Evolutionary conservation across 2,888 invertebrate genomes (phyloP), one percentile per base, ranked within the genome.

Genomic region (Ophonus ardosiacus): DNA sequence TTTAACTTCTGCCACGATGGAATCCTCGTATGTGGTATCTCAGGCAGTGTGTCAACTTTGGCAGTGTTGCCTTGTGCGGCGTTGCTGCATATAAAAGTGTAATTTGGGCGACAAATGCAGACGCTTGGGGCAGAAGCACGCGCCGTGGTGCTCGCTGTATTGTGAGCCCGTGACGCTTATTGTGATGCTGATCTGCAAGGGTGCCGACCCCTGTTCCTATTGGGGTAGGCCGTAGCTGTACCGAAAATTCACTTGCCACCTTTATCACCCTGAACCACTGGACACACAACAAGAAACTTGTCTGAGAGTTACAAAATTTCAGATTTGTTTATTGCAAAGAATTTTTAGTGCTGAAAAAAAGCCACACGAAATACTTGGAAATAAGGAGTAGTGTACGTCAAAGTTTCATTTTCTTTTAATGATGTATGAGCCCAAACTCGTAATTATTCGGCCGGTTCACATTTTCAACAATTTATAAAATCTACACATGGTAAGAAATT

Each of bases 111-210:
- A 83, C 83, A 83, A 83, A 59, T 83, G 83, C 83, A 83, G 83
- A 31, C 38, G 57, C 81, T 40, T 38, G 61, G 59, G 61, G 38
- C 24, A 7, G 31, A 31, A 31, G 24, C 59, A 31, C 43, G 51
- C 63, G 18, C 68, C n/a, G n/a, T 24, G 15, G 13, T 3, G 71
- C 31, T 8, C 38, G 15, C 17, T 56, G 31, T 57, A 68, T 57
- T 38, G 17, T 31, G 57, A 43, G 21, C 51, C 21, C 24, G 84
- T 78, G 76, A 74, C 74, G 76, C 43, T 61, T 78, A 84, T 84
- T 84, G 84, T 84, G 84, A 84, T 84, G 84, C 84, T 84, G 84
- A 84, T 84, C 84, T 78, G 84, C 79, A 63, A 61, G 68, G 18
- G 68, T 51, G 65, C 56, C 18, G 24, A 18, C 74, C 38, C 59